These are phyloP conservation scores for Dusona sp. DNA, from an alignment of 2,888 invertebrate species.

Conservation along the genomic window DNA sequence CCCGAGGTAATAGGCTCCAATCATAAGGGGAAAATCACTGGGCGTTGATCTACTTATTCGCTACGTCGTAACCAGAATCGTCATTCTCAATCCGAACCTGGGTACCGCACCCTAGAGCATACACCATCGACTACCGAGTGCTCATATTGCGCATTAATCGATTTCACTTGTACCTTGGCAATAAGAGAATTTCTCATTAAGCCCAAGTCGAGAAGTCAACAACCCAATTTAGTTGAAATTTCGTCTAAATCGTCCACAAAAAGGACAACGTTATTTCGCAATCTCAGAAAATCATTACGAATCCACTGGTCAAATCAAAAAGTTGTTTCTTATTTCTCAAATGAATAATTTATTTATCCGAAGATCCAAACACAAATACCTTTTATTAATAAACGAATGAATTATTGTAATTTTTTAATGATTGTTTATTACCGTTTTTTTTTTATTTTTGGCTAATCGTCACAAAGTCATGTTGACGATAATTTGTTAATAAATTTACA, in stretches of 20 bases:
- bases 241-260: conserved; percentile 23
- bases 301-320: background rate
- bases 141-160: conserved; percentile 58
- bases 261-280: background rate
- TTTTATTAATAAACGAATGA: background rate
- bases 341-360: background rate
- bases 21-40: conserved; percentile 42
- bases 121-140: conserved; percentile 55
- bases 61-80: conserved; percentile 62
- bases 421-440: background rate
- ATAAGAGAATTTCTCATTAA: conserved; percentile 56
- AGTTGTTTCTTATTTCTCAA: background rate
- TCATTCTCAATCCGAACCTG: conserved; percentile 62
- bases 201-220: conserved; percentile 46
- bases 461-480: background rate
- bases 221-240: conserved; percentile 49
- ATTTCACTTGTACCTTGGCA: conserved; percentile 43
- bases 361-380: no score
- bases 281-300: background rate
- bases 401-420: background rate
- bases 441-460: background rate
- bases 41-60: conserved; percentile 23
- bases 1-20: conserved; percentile 26
- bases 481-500: conserved; percentile 22
- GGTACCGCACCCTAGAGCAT: conserved; percentile 51